Conservation (phyloP, 2,797 vertebrate species). For the Oryzias sinensis region DNA sequence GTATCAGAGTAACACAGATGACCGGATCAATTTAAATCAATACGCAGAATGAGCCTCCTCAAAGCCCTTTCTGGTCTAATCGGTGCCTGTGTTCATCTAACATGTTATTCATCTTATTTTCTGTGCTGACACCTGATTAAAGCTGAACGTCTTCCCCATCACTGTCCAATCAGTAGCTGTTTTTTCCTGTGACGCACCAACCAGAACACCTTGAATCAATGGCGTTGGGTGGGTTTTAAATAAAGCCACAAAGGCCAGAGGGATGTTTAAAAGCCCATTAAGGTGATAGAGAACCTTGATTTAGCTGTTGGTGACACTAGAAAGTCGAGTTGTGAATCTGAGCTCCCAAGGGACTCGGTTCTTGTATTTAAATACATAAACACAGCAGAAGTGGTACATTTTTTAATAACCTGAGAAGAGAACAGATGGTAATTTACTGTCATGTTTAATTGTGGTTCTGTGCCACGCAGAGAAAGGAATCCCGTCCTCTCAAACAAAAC, state of each 20-base stretch:
- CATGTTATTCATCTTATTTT: slow-evolving; percentile 16
- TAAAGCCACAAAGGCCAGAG: slow-evolving; percentile 56
- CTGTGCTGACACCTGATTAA: slow-evolving; percentile 25
- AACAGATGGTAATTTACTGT: neutral
- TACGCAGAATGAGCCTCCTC: slow-evolving; percentile 47
- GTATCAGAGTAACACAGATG: slow-evolving; percentile 44
- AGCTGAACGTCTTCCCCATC: slow-evolving; percentile 11
- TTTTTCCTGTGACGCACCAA: slow-evolving; percentile 25
- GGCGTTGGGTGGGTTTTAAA: slow-evolving; percentile 62
- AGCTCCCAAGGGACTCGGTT: slow-evolving; percentile 17
- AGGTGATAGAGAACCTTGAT: slow-evolving; percentile 58
- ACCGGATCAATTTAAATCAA: slow-evolving; percentile 59
- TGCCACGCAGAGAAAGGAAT: neutral
- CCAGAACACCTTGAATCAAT: slow-evolving; percentile 45
- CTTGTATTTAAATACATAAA: no score
- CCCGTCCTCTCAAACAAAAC: neutral
- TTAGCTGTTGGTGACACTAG: slow-evolving; percentile 26
- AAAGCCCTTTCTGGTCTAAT: slow-evolving; percentile 23
- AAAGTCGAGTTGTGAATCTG: slow-evolving; percentile 29
- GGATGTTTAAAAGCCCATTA: slow-evolving; percentile 64
- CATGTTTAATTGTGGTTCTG: slow-evolving; percentile 11
- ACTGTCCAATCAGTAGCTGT: slow-evolving; percentile 31
- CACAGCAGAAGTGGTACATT: neutral
- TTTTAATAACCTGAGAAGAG: neutral
- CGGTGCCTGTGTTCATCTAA: slow-evolving; percentile 22